phyloP scores from a whole-genome alignment of 2,888 invertebrate genomes.

The Trilocha varians region DNA sequence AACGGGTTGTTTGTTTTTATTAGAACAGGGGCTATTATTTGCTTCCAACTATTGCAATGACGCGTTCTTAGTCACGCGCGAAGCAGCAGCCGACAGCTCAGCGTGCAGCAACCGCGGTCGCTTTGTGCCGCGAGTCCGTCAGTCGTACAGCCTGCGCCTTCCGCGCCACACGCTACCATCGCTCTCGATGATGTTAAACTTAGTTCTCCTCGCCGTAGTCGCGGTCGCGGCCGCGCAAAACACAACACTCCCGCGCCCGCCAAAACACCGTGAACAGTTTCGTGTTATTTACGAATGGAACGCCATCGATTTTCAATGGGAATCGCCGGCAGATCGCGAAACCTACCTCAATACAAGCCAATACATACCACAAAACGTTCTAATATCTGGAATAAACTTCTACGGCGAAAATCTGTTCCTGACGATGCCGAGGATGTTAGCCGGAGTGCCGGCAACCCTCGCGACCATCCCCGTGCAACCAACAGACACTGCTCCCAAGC shows the following conservation, averaged over 20 bases:
- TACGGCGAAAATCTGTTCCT: slow-evolving; percentile 79
- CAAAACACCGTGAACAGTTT: slow-evolving; percentile 70
- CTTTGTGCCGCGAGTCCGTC: slow-evolving; percentile 33
- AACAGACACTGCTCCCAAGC: slow-evolving; percentile 68
- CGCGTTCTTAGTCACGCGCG: slow-evolving; percentile 36
- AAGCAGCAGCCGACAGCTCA: slow-evolving; percentile 19
- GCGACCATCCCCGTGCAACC: slow-evolving; percentile 69
- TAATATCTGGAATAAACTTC: slow-evolving; percentile 78
- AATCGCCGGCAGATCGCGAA: slow-evolving; percentile 66
- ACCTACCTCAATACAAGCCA: slow-evolving; percentile 68
- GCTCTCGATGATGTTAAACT: slow-evolving; percentile 35
- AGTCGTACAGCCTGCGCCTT: slow-evolving; percentile 50
- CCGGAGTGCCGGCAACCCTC: slow-evolving; percentile 81
- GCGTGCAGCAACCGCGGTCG: slow-evolving; percentile 18
- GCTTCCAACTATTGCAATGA: slow-evolving; percentile 22
- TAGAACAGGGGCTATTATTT: slow-evolving; percentile 31
- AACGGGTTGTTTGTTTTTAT: slow-evolving; percentile 9
- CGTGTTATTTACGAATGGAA: slow-evolving; percentile 83
- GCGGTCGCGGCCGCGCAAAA: slow-evolving; percentile 57
- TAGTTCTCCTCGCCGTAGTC: slow-evolving; percentile 41
- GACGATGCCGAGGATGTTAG: slow-evolving; percentile 79
- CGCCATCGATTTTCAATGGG: slow-evolving; percentile 80
- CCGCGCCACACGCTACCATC: slow-evolving; percentile 43
- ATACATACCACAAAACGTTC: slow-evolving; percentile 79
- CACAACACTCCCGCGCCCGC: slow-evolving; percentile 34